These are phyloP conservation scores for Atta texana DNA, from an alignment of 1,140 invertebrate species.

Conservation along the genomic window DNA sequence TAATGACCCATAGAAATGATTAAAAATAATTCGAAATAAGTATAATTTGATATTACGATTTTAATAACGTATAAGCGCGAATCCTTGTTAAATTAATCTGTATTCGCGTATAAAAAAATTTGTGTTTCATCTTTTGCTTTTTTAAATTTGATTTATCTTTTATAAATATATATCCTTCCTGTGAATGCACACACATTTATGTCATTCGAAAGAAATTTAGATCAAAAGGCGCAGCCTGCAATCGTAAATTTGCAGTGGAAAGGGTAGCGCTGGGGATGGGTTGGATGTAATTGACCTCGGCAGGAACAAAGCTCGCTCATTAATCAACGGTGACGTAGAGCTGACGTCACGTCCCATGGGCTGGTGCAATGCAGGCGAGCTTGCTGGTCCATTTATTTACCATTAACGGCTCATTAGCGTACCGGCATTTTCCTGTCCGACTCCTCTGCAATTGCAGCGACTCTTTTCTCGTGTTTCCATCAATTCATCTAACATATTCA, in stretches of 20 bases:
- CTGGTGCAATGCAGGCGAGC: slow-evolving; percentile 76
- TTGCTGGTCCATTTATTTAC: slow-evolving; percentile 82
- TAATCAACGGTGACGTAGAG: slow-evolving; percentile 82
- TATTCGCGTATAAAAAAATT: not conserved
- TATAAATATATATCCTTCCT: not conserved
- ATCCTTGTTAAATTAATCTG: not conserved
- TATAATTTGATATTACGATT: too few relatives aligned
- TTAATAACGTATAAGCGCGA: not conserved
- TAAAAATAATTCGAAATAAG: too few relatives aligned
- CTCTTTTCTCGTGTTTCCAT: slow-evolving; percentile 61
- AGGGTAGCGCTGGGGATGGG: slow-evolving; percentile 59
- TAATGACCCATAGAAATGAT: too few relatives aligned
- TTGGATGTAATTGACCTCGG: slow-evolving; percentile 77
- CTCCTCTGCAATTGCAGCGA: slow-evolving; percentile 48
- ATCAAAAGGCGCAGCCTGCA: slow-evolving; percentile 55
- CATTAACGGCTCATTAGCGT: slow-evolving; percentile 84
- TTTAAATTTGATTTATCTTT: not conserved
- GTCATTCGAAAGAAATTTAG: slow-evolving; percentile 39
- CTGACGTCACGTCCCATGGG: slow-evolving; percentile 78
- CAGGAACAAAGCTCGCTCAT: slow-evolving; percentile 80
- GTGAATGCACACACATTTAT: slow-evolving; percentile 1
- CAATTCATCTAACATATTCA: slow-evolving; percentile 17
- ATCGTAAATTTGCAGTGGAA: slow-evolving; percentile 62
- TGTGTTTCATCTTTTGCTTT: not conserved
- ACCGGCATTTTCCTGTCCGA: slow-evolving; percentile 66